Evolutionary conservation across 2,797 vertebrate species (phyloP).

Genomic region (Sebastes minor): DNA sequence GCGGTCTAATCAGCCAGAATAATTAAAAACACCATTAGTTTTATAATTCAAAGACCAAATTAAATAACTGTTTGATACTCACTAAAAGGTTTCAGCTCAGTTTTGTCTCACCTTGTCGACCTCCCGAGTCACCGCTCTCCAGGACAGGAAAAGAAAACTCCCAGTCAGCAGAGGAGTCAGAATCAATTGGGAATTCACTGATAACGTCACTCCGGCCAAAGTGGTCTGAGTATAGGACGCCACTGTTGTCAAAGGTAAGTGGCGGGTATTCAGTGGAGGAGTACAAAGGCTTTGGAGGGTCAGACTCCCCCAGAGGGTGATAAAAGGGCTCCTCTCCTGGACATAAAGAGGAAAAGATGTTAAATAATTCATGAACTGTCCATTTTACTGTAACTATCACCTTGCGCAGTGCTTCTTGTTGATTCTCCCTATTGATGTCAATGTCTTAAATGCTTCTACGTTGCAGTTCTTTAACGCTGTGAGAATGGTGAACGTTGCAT

Average conservation of each 20-base stretch:
- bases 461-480: neutral
- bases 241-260: slow-evolving; percentile 11
- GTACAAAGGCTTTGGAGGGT: slow-evolving; percentile 30
- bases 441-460: neutral
- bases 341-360: slow-evolving; percentile 25
- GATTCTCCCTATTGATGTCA: neutral
- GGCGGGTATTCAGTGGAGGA: slow-evolving; percentile 35
- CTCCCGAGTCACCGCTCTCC: slow-evolving; percentile 32
- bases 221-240: slow-evolving; percentile 9
- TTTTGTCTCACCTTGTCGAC: slow-evolving; percentile 39
- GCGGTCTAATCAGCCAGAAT: neutral
- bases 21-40: neutral
- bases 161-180: slow-evolving; percentile 58
- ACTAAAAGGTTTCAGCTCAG: neutral
- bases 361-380: slow-evolving; percentile 34
- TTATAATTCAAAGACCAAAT: neutral
- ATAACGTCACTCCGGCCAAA: slow-evolving; percentile 15
- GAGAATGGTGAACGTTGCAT: neutral
- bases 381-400: slow-evolving; percentile 23
- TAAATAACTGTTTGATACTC: neutral
- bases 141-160: slow-evolving; percentile 45
- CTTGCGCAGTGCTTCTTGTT: slow-evolving; percentile 8
- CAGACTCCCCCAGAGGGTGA: slow-evolving; percentile 17
- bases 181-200: slow-evolving; percentile 27
- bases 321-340: slow-evolving; percentile 45